Percentiles rank a stretch among this genome's conserved stretches.
Evolutionary conservation across 2,113 vertebrate species (phyloP).

Genomic region (Nothoprocta perdicaria): DNA sequence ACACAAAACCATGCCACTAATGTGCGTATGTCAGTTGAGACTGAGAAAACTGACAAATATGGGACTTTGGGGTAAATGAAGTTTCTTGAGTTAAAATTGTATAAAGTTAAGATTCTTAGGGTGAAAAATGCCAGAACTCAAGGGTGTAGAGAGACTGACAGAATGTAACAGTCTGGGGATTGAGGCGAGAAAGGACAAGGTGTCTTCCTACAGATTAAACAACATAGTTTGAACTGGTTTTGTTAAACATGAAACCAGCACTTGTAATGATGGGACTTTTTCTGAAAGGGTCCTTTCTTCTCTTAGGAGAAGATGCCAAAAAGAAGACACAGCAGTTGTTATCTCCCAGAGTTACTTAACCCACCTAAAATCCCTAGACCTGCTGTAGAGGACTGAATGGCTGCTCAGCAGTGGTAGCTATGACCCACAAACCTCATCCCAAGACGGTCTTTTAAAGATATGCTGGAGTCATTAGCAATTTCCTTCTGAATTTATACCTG

Average conservation of each 20-base stretch:
- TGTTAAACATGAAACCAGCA: background rate
- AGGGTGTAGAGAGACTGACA: background rate
- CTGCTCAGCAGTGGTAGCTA: background rate
- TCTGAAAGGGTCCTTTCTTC: background rate
- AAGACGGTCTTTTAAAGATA: background rate
- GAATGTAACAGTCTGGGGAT: background rate
- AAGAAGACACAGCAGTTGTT: background rate
- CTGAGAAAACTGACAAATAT: background rate
- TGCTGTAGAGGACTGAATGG: rapidly evolving
- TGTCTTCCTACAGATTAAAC: background rate
- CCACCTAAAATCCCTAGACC: background rate
- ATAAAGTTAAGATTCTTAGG: background rate
- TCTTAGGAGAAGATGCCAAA: background rate
- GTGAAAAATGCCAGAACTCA: background rate
- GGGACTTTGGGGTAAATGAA: background rate
- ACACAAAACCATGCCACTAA: background rate
- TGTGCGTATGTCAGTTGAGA: background rate
- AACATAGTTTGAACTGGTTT: background rate
- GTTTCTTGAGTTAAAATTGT: background rate
- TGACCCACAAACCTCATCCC: background rate
- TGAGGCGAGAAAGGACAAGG: background rate
- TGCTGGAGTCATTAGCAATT: background rate
- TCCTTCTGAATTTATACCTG: background rate
- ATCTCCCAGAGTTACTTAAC: background rate
- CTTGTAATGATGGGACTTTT: background rate